Evolutionary conservation across 2,797 vertebrate genomes (phyloP).

Genomic region (Antennarius maculatus): DNA sequence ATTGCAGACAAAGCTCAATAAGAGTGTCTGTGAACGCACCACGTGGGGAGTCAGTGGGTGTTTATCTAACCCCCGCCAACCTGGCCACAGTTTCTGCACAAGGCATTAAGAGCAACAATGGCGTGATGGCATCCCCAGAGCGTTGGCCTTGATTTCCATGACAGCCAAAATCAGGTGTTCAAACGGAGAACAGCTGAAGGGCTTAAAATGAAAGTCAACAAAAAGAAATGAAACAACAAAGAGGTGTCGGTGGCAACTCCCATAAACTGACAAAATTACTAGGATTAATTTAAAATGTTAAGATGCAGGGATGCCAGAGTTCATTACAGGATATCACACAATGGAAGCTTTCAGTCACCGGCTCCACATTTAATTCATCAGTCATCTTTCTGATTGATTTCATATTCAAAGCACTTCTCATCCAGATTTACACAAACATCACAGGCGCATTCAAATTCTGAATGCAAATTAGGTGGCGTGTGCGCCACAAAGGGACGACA

Average conservation of each 20-base stretch:
- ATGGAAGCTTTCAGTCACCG: constrained; percentile 24
- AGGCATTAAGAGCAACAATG: not conserved
- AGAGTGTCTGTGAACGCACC: constrained; percentile 39
- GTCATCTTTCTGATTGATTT: constrained; percentile 43
- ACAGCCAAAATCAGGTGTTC: not conserved
- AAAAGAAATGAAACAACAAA: too few species aligned
- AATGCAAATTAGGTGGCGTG: constrained; percentile 45
- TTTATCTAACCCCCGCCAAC: constrained; percentile 26
- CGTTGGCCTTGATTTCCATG: not conserved
- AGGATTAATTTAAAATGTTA: not conserved
- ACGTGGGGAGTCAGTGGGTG: constrained; percentile 6
- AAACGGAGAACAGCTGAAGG: too few species aligned
- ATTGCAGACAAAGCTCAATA: constrained; percentile 57
- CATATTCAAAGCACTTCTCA: constrained; percentile 18
- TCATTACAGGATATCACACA: not conserved
- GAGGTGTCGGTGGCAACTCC: too few species aligned
- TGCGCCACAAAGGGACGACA: not conserved
- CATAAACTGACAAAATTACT: not conserved
- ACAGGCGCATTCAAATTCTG: constrained; percentile 37
- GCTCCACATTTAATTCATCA: constrained; percentile 62
- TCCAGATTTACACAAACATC: constrained; percentile 21
- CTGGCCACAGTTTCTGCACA: constrained; percentile 13
- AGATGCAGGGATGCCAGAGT: too few species aligned
- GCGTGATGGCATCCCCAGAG: not conserved
- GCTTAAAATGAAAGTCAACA: not conserved